Evolutionary conservation across 2,797 vertebrate genomes (phyloP), one percentile per base, ranked within the genome.

Genomic region (Phoeniculus purpureus): DNA sequence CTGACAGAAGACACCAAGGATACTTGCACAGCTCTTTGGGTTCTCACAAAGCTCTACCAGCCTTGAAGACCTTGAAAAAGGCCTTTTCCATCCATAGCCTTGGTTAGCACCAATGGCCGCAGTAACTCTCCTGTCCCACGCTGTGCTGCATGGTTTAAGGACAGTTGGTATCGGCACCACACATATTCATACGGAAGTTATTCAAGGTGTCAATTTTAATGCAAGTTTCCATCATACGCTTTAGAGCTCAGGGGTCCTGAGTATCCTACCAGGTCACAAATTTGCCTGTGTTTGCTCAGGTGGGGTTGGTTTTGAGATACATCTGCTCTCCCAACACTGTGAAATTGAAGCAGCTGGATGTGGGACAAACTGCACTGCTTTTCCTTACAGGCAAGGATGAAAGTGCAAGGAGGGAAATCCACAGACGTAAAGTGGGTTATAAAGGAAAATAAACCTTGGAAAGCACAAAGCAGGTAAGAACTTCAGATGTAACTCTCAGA

Each of bases 281-380:
- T 81, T 87, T 60, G 48, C 15, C 15, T 18, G 18, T 40, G 16
- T 70, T 74, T 65, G 65, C 71, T 22, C 71, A 0, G 0, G 25
- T 37, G 52, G 40, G 51, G 34, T 29, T 68, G 48, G 31, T 56
- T 92, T 74, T 64, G 74, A 90, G 77, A n/a, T 61, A 85, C 7
- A 55, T 25, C 47, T 61, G 62, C 73, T 89, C 68, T 83, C 54
- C 91, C 66, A 93, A 81, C 43, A 34, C 73, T 15, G 45, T 74
- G 74, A 94, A 96, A 96, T 92, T 91, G 93, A 93, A 97, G 94
- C 60, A 87, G 78, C n/a, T 93, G 88, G 59, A 61, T 29, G 4
- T 40, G 51, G 83, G 81, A 84, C 20, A 68, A 94, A 91, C 47
- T 92, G 94, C 54, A 56, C 40, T 61, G 60, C 61, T 81, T 75